Conservation (phyloP, 2,888 invertebrate genomes). For the Oxytorus armatus region DNA sequence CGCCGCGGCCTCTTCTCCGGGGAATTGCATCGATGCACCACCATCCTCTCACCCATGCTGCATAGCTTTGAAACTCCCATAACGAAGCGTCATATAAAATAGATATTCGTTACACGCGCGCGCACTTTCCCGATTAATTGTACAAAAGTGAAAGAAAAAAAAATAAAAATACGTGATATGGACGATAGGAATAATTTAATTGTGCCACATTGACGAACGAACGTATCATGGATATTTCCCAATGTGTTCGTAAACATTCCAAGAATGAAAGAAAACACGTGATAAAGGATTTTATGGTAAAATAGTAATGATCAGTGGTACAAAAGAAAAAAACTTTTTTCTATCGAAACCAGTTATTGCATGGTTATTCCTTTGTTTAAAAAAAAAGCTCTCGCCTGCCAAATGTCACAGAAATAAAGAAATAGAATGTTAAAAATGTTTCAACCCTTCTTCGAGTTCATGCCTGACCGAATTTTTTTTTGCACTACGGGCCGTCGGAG, state of each 20-base stretch:
- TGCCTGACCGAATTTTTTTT: no score
- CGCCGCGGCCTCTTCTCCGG: slow-evolving; percentile 43
- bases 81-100: slow-evolving; percentile 42
- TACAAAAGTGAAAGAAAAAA: slow-evolving; percentile 14
- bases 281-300: background rate
- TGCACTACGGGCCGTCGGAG: no score
- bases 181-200: slow-evolving; percentile 2
- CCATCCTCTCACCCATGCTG: background rate
- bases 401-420: no score
- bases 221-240: no score
- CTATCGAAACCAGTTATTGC: no score
- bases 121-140: slow-evolving; percentile 45
- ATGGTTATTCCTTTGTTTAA: no score
- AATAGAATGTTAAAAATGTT: no score
- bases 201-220: no score
- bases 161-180: background rate
- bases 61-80: slow-evolving; percentile 25
- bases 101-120: slow-evolving; percentile 30
- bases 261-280: background rate
- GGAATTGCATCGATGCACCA: slow-evolving; percentile 49
- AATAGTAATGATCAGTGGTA: background rate
- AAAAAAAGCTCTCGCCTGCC: no score
- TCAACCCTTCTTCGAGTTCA: no score
- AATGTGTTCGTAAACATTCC: background rate
- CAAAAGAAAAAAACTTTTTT: background rate